A percentile compares a stretch with the other conserved stretches of the same genome.
These are phyloP conservation scores for Antechinus stuartii DNA, from an alignment of 2,113 vertebrate species.

Conservation along the genomic window DNA sequence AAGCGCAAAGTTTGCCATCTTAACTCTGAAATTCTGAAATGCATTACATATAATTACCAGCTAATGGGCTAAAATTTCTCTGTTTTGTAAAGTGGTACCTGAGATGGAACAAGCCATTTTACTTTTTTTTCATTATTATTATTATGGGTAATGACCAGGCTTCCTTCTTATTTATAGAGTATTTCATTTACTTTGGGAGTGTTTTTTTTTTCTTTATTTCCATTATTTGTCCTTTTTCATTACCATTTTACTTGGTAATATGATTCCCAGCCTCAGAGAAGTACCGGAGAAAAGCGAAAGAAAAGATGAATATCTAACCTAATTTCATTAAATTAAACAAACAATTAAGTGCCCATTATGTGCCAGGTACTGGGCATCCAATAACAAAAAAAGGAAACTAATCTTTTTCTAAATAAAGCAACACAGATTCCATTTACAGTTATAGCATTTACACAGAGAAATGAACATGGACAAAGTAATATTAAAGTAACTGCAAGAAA, in stretches of 20 bases:
- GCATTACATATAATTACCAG: slow-evolving; percentile 34
- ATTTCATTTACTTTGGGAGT: background rate
- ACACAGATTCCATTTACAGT: background rate
- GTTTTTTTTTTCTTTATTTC: background rate
- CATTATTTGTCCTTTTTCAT: slow-evolving; percentile 2
- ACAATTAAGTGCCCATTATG: background rate
- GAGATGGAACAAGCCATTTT: slow-evolving; percentile 17
- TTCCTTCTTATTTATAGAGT: slow-evolving; percentile 30
- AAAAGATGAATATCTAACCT: background rate
- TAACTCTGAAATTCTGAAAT: slow-evolving; percentile 41
- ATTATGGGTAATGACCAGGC: background rate
- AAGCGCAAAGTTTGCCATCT: slow-evolving; percentile 48
- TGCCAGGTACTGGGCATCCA: background rate
- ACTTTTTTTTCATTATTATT: slow-evolving; percentile 1
- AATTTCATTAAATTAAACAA: background rate
- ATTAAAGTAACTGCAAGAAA: background rate
- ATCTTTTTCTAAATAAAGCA: background rate
- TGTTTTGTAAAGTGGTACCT: slow-evolving; percentile 49
- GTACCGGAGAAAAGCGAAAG: background rate
- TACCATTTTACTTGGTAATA: background rate
- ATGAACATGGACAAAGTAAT: background rate
- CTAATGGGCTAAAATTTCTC: slow-evolving; percentile 23
- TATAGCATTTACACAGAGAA: no score
- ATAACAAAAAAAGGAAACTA: background rate
- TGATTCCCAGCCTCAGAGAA: background rate